Conservation (phyloP, 2,797 vertebrate genomes). For the Myripristis jacobus region DNA sequence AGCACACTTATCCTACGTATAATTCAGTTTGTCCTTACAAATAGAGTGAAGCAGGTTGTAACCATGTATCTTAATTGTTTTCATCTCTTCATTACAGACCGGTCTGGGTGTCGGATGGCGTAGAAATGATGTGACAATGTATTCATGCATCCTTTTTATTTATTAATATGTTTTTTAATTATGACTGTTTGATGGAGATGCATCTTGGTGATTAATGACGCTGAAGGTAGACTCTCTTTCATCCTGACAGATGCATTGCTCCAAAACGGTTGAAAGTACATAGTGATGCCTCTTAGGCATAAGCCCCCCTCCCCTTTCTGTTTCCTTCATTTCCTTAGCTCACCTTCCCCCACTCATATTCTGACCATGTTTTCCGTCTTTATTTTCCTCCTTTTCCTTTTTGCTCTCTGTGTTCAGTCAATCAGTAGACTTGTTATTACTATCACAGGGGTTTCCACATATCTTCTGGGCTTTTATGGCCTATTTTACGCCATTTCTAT, state of each 20-base stretch:
- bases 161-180: conserved; percentile 46
- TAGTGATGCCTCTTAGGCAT: conserved; percentile 29
- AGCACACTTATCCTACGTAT: no score
- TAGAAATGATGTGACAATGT: neutral
- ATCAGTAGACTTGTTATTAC: conserved; percentile 64
- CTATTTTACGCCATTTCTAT: conserved; percentile 60
- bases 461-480: conserved; percentile 67
- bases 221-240: conserved; percentile 43
- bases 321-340: neutral
- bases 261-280: conserved; percentile 25
- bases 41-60: neutral
- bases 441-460: conserved; percentile 42
- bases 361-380: conserved; percentile 24
- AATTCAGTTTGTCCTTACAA: neutral
- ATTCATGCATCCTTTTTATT: conserved; percentile 24
- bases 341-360: conserved; percentile 7
- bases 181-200: conserved; percentile 29
- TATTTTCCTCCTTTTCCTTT: neutral
- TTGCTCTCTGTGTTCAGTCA: conserved; percentile 50
- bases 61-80: conserved; percentile 24
- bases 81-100: conserved; percentile 9
- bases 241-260: conserved; percentile 48
- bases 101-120: conserved; percentile 15
- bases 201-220: conserved; percentile 58
- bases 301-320: neutral